These are phyloP conservation scores for Pterocles burchelli DNA, from an alignment of 2,113 vertebrate species.

Conservation along the genomic window DNA sequence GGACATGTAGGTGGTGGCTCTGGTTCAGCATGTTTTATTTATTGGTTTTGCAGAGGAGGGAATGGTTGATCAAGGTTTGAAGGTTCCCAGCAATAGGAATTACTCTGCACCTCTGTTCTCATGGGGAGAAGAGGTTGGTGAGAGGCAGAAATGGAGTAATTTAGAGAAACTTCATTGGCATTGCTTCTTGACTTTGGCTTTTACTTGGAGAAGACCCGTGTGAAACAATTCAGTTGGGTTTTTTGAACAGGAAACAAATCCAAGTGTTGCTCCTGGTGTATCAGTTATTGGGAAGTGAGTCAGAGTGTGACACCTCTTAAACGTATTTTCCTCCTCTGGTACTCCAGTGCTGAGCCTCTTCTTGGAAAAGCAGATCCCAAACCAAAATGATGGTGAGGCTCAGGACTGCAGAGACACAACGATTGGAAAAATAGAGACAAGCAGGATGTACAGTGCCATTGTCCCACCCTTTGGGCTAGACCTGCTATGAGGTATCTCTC, in stretches of 20 bases:
- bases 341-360: background rate
- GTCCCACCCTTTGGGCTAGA: background rate
- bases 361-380: background rate
- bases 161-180: background rate
- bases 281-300: background rate
- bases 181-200: background rate
- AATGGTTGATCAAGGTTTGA: background rate
- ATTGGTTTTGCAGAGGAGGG: background rate
- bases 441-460: background rate
- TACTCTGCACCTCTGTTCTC: background rate
- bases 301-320: background rate
- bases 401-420: background rate
- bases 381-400: background rate
- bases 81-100: background rate
- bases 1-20: background rate
- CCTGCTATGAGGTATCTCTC: background rate
- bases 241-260: background rate
- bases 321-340: background rate
- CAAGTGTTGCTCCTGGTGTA: background rate
- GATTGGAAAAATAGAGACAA: background rate
- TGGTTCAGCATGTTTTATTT: background rate
- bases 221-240: background rate
- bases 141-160: background rate
- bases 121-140: background rate
- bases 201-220: background rate